Conservation (phyloP, 2,888 invertebrate genomes). For the Dromius quadrimaculatus region DNA sequence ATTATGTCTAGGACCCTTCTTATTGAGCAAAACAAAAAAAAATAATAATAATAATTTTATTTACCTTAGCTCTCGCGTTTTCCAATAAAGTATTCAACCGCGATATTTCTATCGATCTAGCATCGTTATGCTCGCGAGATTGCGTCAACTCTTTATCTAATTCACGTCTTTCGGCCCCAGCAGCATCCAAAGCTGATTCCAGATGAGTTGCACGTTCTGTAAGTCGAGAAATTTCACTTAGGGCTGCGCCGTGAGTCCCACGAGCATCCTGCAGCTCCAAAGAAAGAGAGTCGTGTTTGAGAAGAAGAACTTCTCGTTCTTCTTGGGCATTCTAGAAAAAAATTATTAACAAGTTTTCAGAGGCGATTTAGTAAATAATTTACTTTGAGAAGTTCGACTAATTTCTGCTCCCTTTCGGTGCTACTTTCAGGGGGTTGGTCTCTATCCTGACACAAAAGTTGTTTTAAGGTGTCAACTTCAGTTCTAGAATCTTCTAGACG, state of each 20-base stretch:
- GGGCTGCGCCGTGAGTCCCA: conserved; percentile 71
- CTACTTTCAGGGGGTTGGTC: conserved; percentile 72
- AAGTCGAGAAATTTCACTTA: conserved; percentile 75
- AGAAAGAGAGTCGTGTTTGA: conserved; percentile 84
- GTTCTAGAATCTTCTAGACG: conserved; percentile 88
- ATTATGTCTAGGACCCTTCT: not conserved
- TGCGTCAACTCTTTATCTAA: conserved; percentile 79
- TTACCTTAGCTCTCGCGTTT: conserved; percentile 84
- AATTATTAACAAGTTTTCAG: not conserved
- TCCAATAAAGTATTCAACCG: conserved; percentile 83
- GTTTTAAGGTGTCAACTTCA: conserved; percentile 87
- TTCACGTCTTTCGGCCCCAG: conserved; percentile 80
- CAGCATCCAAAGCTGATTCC: conserved; percentile 81
- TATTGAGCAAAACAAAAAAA: not conserved
- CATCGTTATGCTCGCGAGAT: conserved; percentile 80
- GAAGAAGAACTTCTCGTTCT: conserved; percentile 78
- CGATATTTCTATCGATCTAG: conserved; percentile 83
- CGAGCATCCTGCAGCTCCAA: conserved; percentile 77
- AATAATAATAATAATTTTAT: not conserved
- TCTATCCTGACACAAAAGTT: conserved; percentile 79
- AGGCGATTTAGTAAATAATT: not conserved
- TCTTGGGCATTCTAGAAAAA: conserved; percentile 76
- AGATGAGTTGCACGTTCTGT: conserved; percentile 78
- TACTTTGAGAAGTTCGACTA: conserved; percentile 86
- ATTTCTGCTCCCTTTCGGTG: conserved; percentile 81